Evolutionary conservation across 2,113 vertebrate genomes (phyloP).

Genomic region (Notiomystis cincta): DNA sequence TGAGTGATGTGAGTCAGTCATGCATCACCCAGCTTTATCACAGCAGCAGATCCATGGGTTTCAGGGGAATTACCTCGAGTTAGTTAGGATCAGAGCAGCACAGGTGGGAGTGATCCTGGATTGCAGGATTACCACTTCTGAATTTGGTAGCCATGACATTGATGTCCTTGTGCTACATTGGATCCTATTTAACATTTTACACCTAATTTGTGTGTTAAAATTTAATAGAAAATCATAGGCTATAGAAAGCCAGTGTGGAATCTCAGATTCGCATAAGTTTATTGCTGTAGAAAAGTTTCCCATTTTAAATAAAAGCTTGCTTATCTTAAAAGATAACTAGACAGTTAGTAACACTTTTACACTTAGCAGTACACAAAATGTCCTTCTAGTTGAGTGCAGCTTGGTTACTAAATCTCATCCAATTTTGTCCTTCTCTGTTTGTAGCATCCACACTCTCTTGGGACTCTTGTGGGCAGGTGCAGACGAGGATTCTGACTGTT

Average conservation of each 20-base stretch:
- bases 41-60: neutral
- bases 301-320: neutral
- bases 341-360: rapidly evolving
- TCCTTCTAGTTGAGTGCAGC: neutral
- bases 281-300: neutral
- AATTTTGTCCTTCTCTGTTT: neutral
- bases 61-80: neutral
- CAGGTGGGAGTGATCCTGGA: neutral
- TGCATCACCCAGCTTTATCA: neutral
- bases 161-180: neutral
- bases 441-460: neutral
- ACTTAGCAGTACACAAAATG: neutral
- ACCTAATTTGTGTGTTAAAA: neutral
- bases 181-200: neutral
- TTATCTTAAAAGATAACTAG: neutral
- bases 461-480: neutral
- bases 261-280: neutral
- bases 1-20: neutral
- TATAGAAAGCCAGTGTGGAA: neutral
- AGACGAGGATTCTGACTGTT: neutral
- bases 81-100: neutral
- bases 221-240: neutral
- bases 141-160: neutral
- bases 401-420: neutral
- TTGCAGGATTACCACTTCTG: neutral